Evolutionary conservation across 1,140 invertebrate species (phyloP), one percentile per base, ranked within the genome.

Genomic region (Nasonia longicornis): DNA sequence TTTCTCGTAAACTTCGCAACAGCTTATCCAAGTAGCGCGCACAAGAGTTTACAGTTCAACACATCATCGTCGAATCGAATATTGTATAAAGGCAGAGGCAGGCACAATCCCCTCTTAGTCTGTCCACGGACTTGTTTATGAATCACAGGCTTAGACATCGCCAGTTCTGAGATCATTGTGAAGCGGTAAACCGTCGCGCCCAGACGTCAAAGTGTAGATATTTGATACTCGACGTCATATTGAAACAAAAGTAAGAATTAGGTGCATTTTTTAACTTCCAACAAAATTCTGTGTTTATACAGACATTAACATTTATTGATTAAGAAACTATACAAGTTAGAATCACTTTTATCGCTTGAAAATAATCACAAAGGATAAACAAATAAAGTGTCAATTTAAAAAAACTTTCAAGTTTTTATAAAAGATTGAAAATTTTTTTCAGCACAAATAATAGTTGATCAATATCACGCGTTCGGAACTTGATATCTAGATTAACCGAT

Each of bases 111-210:
- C 52, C 52, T 58, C 52, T 58, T 58, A 58, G 6, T 7, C 52
- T 58, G 52, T 58, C 11, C 38, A 45, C 35, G 11, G 35, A 52
- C 26, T 58, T 58, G 67, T 71, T 70, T 38, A 35, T 31, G 67
- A 78, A 78, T 71, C 77, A 78, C 66, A 20, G 1, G 67, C 70
- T 58, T 38, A 52, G 66, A 8, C 35, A 10, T 20, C 12, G 69
- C 31, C 45, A 79, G 38, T 31, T 71, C 48, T 72, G 52, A 35
- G 31, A 42, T 79, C 69, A 79, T 79, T 79, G 69, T 63, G 48
- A 26, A 2, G 14, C n/a, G 8, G 35, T 14, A 29, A 42, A 45
- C 42, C 64, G 78, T 42, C 11, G 48, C 29, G 3, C 20, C 67
- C 22, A 26, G 64, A 70, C 48, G 63, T 38, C 26, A 70, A 69